A percentile compares a stretch with the other conserved stretches of the same genome.
These are phyloP conservation scores for Pangasianodon gigas DNA, from an alignment of 2,113 vertebrate genomes.

Conservation along the genomic window DNA sequence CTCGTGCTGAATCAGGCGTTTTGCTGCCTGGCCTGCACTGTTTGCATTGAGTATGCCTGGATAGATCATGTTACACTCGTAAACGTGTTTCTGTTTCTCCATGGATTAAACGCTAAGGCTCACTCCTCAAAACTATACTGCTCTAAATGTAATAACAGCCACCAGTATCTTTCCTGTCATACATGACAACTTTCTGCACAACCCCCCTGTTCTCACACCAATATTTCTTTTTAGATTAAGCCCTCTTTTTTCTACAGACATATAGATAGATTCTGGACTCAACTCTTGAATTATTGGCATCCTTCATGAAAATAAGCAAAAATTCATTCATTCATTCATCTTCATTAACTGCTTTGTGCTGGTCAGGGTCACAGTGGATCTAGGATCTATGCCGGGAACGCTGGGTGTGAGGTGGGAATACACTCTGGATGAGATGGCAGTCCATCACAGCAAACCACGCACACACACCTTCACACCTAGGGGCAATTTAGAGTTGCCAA, in stretches of 20 bases:
- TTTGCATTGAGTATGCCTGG: conserved; percentile 46
- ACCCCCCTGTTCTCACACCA: background rate
- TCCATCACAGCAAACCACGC: background rate
- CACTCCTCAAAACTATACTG: conserved; percentile 41
- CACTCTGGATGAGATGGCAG: background rate
- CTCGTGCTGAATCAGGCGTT: conserved; percentile 11
- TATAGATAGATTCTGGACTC: background rate
- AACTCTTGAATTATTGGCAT: background rate
- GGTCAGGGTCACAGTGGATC: background rate
- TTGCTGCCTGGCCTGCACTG: background rate
- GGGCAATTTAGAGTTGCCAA: background rate
- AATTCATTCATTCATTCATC: background rate
- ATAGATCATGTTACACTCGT: conserved; percentile 60
- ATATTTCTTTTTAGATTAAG: background rate
- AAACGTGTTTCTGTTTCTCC: conserved; percentile 63
- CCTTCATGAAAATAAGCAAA: background rate
- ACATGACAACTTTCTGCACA: conserved; percentile 45
- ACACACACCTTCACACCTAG: background rate
- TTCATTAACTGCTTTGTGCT: background rate
- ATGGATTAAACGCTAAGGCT: conserved; percentile 59
- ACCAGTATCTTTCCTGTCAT: conserved; percentile 43
- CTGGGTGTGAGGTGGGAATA: background rate
- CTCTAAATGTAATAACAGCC: conserved; percentile 42
- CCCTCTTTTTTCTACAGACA: background rate
- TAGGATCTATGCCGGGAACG: background rate